These are phyloP conservation scores for Anadara kagoshimensis DNA, from an alignment of 1,140 invertebrate species.

Conservation along the genomic window DNA sequence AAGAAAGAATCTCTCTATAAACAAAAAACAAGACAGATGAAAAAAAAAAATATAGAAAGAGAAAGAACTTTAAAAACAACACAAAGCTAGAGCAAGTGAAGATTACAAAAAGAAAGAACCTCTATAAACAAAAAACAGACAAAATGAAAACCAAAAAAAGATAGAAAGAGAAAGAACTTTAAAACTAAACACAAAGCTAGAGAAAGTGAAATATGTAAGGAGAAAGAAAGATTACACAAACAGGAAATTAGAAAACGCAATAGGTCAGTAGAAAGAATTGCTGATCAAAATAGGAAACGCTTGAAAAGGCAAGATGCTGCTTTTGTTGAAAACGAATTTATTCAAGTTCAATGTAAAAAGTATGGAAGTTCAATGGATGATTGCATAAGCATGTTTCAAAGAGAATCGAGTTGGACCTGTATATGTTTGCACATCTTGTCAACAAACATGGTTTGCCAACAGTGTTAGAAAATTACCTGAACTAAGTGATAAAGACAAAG, in stretches of 20 bases:
- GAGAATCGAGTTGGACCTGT: neutral
- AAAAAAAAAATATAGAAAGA: neutral
- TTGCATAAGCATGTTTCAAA: neutral
- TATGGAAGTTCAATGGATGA: neutral
- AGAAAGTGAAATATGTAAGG: neutral
- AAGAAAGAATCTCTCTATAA: neutral
- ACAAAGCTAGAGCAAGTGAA: neutral
- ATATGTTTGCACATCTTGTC: slow-evolving; percentile 22
- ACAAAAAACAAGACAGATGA: neutral
- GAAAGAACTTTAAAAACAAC: neutral
- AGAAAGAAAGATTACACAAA: slow-evolving; percentile 10
- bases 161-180: neutral
- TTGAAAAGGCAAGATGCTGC: neutral
- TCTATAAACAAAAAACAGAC: neutral
- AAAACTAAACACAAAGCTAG: neutral
- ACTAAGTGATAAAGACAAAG: neutral
- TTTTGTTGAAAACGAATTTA: neutral
- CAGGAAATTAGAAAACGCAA: neutral
- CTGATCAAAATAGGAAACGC: neutral
- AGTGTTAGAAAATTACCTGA: neutral
- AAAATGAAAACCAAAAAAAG: neutral
- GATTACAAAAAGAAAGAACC: neutral
- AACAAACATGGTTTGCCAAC: slow-evolving; percentile 31
- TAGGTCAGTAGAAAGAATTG: neutral
- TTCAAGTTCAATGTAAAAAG: neutral